phyloP scores from a whole-genome alignment of 2,113 vertebrate species.

The Piaya cayana region DNA sequence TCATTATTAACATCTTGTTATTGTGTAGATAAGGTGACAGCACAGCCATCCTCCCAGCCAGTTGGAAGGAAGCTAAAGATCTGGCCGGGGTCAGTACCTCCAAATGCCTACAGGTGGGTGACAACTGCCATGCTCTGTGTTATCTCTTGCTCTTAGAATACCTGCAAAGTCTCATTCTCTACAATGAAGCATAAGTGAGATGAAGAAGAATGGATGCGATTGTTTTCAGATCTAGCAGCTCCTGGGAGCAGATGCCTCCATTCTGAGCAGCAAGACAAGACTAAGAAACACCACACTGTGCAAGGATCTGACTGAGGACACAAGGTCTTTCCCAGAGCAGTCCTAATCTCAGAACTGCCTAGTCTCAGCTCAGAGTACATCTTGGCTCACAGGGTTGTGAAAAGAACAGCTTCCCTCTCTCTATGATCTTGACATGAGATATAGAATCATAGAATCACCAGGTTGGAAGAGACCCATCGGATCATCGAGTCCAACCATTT shows the following conservation, averaged over 20 bases:
- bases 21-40: not conserved
- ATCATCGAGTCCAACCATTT: too few relatives aligned
- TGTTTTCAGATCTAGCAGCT: not conserved
- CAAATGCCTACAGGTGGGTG: not conserved
- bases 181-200: not conserved
- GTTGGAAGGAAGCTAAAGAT: not conserved
- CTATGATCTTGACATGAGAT: not conserved
- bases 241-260: not conserved
- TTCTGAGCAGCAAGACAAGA: not conserved
- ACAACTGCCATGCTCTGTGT: not conserved
- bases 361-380: not conserved
- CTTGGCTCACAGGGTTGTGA: not conserved
- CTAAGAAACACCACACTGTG: not conserved
- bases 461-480: too few relatives aligned
- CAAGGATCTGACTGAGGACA: not conserved
- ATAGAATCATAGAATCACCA: too few relatives aligned
- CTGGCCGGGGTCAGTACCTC: not conserved
- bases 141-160: not conserved
- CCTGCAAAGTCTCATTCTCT: not conserved
- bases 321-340: not conserved
- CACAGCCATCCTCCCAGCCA: not conserved
- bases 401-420: not conserved
- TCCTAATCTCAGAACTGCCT: too few relatives aligned
- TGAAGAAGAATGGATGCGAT: rapidly evolving
- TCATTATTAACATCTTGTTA: not conserved